Conservation (phyloP, 2,797 vertebrate genomes). For the Gymnoscopelus braueri region DNA sequence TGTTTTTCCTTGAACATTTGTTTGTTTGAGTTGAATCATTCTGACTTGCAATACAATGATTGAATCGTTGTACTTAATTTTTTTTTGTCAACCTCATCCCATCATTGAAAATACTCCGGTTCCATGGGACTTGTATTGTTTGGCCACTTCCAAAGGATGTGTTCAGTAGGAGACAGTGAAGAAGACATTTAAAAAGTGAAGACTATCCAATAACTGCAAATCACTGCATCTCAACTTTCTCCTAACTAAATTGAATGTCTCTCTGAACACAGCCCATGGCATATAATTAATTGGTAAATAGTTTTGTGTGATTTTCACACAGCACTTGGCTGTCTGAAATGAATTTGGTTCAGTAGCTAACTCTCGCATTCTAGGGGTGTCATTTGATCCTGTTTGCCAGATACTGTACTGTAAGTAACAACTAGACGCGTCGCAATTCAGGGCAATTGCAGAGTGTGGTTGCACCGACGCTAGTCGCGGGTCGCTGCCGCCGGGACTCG, state of each 20-base stretch:
- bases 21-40: background rate
- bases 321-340: conserved; percentile 39
- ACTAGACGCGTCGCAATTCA: too few relatives aligned
- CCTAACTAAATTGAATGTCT: background rate
- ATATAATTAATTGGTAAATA: background rate
- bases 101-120: conserved; percentile 34
- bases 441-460: too few relatives aligned
- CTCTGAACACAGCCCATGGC: conserved; percentile 36
- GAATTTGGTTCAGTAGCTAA: conserved; percentile 29
- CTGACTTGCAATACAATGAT: too few relatives aligned
- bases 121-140: conserved; percentile 5
- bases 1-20: too few relatives aligned
- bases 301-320: background rate
- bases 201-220: background rate
- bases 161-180: conserved; percentile 1
- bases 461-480: too few relatives aligned
- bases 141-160: conserved; percentile 16
- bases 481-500: too few relatives aligned
- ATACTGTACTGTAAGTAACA: conserved; percentile 24
- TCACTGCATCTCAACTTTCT: background rate
- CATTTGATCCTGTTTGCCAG: conserved; percentile 12
- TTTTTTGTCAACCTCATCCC: conserved; percentile 15
- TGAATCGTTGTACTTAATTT: background rate
- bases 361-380: conserved; percentile 9
- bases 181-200: too few relatives aligned